Base-by-base conservation (phyloP, 2,888 invertebrate genomes). In the Drosophila helvetica region DNA sequence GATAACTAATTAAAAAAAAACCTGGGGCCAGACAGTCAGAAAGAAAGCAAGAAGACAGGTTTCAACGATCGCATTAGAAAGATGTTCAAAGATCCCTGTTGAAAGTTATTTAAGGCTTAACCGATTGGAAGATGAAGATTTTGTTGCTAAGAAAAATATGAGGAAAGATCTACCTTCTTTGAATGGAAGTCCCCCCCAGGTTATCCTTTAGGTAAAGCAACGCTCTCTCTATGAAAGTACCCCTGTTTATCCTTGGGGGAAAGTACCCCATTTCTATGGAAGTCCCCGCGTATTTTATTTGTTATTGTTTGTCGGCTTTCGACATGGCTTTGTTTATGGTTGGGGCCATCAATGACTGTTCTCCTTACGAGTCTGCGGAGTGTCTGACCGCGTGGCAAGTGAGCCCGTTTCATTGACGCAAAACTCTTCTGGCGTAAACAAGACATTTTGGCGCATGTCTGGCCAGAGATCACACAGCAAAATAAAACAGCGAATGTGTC, bases 21-120 rank as follows among this genome's bases (percentile, higher is more conserved):
- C 42, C 52, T 61, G 50, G 19, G 47, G 55, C 60, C 69, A 68
- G 68, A 74, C 74, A 45, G 12, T 18, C 43, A 61, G 48, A 54
- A 67, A 66, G 57, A 53, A 69, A 74, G 59, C 51, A 56, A 61
- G 25, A 58, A 45, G 48, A 50, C 56, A 67, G 66, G 56, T 67
- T 56, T 10, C 5, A 6, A 1, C 4, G 52, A 33, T 33, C 17
- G 3, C 30, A 17, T 15, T 7, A n/a, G 27, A n/a, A 17, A 27
- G 10, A 46, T 66, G 47, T 12, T 12, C 12, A 0, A n/a, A 30
- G 30, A 67, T 65, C 43, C 50, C 38, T 38, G 38, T 2, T 6
- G 6, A 2, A 6, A 15, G 38, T 38, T 38, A 38, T 15, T 15
- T 38, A 38, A 38, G 5, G 38, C 38, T 5, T 5, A 38, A 6